Evolutionary conservation across 2,888 invertebrate species (phyloP).

Genomic region (Phortica okadai): DNA sequence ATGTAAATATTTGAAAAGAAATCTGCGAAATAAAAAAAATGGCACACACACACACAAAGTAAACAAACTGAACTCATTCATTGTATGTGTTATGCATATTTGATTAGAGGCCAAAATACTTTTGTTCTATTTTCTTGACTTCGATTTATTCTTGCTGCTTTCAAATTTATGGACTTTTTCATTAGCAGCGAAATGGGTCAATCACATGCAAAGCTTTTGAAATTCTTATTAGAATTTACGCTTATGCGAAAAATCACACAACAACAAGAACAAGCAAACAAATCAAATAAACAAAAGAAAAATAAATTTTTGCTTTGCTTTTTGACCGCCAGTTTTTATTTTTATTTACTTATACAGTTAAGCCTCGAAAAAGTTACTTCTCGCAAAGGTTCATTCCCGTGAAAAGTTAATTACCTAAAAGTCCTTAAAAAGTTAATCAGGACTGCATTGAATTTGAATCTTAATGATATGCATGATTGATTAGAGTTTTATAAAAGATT

Average conservation of each 20-base stretch:
- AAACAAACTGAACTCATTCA: no score
- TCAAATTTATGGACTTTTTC: slow-evolving; percentile 60
- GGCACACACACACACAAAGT: no score
- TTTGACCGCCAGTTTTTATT: no score
- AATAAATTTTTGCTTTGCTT: no score
- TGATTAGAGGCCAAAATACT: slow-evolving; percentile 31
- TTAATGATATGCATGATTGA: no score
- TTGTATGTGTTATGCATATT: slow-evolving; percentile 33
- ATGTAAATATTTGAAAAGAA: not conserved
- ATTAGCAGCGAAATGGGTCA: slow-evolving; percentile 64
- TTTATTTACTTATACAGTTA: no score
- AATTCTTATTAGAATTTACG: slow-evolving; percentile 31
- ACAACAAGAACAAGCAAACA: not conserved
- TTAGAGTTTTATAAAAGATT: no score
- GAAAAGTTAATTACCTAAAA: no score
- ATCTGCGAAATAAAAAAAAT: not conserved
- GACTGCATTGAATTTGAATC: no score
- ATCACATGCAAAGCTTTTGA: slow-evolving; percentile 51
- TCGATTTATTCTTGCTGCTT: slow-evolving; percentile 48
- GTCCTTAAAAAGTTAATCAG: no score
- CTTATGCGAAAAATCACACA: not conserved
- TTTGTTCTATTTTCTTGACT: slow-evolving; percentile 23
- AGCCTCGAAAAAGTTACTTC: no score
- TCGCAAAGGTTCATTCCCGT: no score
- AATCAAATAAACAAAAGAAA: not conserved